Base-by-base conservation (phyloP, 2,113 vertebrate species). In the Rana temporaria region DNA sequence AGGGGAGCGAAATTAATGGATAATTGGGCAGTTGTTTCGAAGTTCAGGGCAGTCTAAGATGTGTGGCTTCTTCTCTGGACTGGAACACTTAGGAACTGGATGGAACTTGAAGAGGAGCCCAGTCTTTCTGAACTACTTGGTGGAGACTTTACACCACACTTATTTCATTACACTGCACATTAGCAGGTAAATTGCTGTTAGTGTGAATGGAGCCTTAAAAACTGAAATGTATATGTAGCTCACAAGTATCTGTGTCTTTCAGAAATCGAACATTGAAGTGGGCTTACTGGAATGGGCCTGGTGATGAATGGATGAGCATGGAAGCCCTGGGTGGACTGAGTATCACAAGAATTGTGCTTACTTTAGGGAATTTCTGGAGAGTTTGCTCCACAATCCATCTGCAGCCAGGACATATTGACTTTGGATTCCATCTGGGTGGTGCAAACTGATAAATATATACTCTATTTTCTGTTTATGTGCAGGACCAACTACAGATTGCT, bases 1-100 rank as follows among this genome's bases (percentile, higher is more conserved):
- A 88, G 69, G 73, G 78, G 76, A 85, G 77, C 75, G 80, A 86
- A 90, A 90, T 89, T 85, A 90, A 89, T 89, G 81, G 79, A 53
- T 87, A 88, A 84, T 24, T 80, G 81, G 86, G 69, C 68, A 87
- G 67, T 88, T 78, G 79, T 48, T 77, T 87, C 85, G 86, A 89
- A 81, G 26, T 14, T 78, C 60, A 84, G 68, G 78, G 73, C 76
- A 1, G 20, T 59, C 32, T 52, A 26, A 68, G 20, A 74, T 74
- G 30, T 74, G 60, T 19, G 53, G 42, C 30, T 42, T 52, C 71
- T 73, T 38, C 26, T 62, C 24, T 17, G 59, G 55, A 34, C 16
- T 64, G n/a, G 24, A 57, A 68, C 55, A 68, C 55, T 68, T 76
- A 66, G 32, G 80, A 57, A 57, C 38, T 69, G 72, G 77, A 67